phyloP scores from a whole-genome alignment of 2,113 vertebrate genomes.

The Catagonus wagneri region DNA sequence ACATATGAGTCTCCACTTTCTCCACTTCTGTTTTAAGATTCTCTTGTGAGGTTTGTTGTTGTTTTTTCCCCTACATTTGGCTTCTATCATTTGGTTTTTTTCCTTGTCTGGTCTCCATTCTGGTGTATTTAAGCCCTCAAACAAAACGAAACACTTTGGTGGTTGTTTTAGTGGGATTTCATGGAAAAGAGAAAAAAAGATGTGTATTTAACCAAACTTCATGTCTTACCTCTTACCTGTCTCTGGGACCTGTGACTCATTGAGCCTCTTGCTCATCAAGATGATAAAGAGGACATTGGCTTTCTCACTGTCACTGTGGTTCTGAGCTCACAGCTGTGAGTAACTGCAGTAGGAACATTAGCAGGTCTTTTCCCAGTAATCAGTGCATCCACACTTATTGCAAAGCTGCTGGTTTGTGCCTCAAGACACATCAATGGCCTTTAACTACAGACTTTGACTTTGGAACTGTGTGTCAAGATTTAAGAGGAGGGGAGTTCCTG shows the following conservation, averaged over 20 bases:
- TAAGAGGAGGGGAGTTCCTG: neutral
- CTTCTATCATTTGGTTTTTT: neutral
- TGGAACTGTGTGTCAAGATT: conserved; percentile 12
- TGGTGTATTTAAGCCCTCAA: neutral
- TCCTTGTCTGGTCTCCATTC: neutral
- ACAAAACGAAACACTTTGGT: neutral
- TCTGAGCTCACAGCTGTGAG: conserved; percentile 19
- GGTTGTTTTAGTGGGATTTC: conserved; percentile 11
- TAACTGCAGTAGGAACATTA: neutral
- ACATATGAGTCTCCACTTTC: neutral
- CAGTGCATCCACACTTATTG: neutral
- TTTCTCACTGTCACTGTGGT: neutral
- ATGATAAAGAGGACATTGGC: neutral
- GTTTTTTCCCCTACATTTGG: neutral
- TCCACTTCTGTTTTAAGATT: neutral
- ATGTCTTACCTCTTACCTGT: neutral
- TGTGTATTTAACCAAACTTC: neutral
- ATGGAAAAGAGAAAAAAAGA: neutral
- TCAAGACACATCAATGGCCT: neutral
- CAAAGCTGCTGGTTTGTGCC: neutral
- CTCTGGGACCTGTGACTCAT: neutral
- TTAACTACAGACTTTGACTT: conserved; percentile 24
- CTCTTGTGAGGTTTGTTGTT: neutral
- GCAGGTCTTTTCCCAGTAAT: neutral
- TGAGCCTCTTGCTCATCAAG: neutral